Conservation (phyloP, 1,140 invertebrate genomes). For the Pseudoatta argentina region DNA sequence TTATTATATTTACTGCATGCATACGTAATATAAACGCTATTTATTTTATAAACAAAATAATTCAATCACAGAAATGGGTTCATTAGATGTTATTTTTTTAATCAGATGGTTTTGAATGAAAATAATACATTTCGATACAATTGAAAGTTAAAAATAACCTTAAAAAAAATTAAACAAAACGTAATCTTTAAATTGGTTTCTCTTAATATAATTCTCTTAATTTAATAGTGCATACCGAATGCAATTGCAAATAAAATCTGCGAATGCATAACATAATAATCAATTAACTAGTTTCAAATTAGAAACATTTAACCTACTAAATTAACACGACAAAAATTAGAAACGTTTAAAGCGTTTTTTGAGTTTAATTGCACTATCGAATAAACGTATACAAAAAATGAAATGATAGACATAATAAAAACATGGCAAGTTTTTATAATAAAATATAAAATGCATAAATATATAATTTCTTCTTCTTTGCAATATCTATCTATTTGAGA, state of each 20-base stretch:
- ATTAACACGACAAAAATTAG: background rate
- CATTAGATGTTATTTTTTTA: too few species aligned
- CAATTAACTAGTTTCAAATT: slow-evolving; percentile 14
- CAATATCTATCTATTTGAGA: background rate
- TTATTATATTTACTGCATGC: too few species aligned
- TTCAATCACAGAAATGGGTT: too few species aligned
- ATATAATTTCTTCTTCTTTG: background rate
- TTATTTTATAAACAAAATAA: too few species aligned
- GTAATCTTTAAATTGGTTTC: too few species aligned
- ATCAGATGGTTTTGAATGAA: too few species aligned
- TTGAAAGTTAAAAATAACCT: too few species aligned
- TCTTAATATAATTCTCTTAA: too few species aligned
- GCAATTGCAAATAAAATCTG: background rate
- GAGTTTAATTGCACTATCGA: background rate
- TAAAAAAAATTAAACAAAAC: too few species aligned
- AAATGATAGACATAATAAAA: background rate
- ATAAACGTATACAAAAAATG: background rate
- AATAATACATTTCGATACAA: too few species aligned
- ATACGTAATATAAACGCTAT: too few species aligned
- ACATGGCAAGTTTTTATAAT: background rate
- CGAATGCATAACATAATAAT: background rate
- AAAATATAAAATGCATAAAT: background rate
- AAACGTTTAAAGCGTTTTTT: background rate
- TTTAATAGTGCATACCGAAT: background rate
- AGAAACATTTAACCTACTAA: too few species aligned